Evolutionary conservation across 2,888 invertebrate genomes (phyloP), one percentile per base, ranked within the genome.

Genomic region (Lasioglossum leucozonium): DNA sequence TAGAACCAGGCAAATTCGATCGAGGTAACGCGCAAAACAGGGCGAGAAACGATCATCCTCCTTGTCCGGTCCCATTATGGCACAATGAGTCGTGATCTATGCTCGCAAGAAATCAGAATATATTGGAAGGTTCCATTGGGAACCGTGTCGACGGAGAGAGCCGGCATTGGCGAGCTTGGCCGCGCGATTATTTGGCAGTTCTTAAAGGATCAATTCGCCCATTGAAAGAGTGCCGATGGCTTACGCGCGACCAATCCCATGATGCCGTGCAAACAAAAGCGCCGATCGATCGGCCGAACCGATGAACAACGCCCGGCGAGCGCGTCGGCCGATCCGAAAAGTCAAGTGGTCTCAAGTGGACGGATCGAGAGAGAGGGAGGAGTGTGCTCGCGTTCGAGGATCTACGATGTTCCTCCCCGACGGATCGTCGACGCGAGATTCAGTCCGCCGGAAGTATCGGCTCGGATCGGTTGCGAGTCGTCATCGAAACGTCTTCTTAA

Each of bases 251-350:
- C 42, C 37, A n/a, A 10, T 18, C 69, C 69, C 47, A 18, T 62
- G 82, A 83, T 65, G 44, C 40, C 37, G 34, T 13, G 58, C 62
- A 42, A 37, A 83, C 76, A 76, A 77, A 81, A 80, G 72, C 30
- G 16, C 11, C 58, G 62, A 73, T 79, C 44, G 62, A 40, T 30
- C 30, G n/a, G 72, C n/a, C 10, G 47, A 18, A 42, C 37, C 69
- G 67, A 18, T 65, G 79, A 42, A 73, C 72, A 55, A 65, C 85
- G 74, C 58, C 16, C 72, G 65, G 37, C 62, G 72, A 72, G 76
- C 58, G 72, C 40, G 37, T 26, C 26, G 58, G 6, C 30, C 58
- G 58, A 30, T 62, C 6, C 30, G 58, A n/a, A 30, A 30, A 62
- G 58, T 62, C 26, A n/a, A 62, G 58, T 62, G 6, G 58, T 62